Conservation (phyloP, 2,888 invertebrate species). For the Penaeus monodon region DNA sequence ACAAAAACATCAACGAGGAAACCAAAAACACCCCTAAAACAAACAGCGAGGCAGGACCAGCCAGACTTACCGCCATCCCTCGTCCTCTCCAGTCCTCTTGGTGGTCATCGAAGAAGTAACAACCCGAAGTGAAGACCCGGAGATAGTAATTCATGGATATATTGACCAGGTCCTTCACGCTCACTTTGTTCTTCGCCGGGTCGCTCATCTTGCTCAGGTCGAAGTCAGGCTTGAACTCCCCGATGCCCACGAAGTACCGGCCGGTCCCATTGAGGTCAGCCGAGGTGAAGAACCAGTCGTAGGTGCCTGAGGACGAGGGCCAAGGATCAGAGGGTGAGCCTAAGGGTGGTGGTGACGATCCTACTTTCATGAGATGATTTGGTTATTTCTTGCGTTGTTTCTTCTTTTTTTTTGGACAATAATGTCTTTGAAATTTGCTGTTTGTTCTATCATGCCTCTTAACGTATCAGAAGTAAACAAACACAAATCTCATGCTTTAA, state of each 20-base stretch:
- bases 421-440: too few species aligned
- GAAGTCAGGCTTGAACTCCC: constrained; percentile 34
- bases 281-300: constrained; percentile 29
- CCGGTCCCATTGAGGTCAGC: constrained; percentile 41
- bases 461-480: neutral
- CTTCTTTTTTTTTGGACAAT: too few species aligned
- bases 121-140: constrained; percentile 69
- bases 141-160: constrained; percentile 68
- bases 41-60: too few species aligned
- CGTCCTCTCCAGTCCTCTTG: constrained; percentile 67
- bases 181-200: constrained; percentile 17
- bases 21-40: too few species aligned
- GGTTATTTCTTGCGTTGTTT: too few species aligned
- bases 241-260: constrained; percentile 54
- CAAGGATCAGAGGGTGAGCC: neutral
- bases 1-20: too few species aligned
- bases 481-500: neutral
- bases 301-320: constrained; percentile 6
- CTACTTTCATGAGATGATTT: too few species aligned
- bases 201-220: neutral
- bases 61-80: constrained; percentile 66
- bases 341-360: neutral
- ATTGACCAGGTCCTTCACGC: constrained; percentile 20
- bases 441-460: too few species aligned
- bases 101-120: constrained; percentile 68